A percentile compares a stretch with the other conserved stretches of the same genome.
phyloP scores from a whole-genome alignment of 2,888 invertebrate species.

The Clanis bilineata region DNA sequence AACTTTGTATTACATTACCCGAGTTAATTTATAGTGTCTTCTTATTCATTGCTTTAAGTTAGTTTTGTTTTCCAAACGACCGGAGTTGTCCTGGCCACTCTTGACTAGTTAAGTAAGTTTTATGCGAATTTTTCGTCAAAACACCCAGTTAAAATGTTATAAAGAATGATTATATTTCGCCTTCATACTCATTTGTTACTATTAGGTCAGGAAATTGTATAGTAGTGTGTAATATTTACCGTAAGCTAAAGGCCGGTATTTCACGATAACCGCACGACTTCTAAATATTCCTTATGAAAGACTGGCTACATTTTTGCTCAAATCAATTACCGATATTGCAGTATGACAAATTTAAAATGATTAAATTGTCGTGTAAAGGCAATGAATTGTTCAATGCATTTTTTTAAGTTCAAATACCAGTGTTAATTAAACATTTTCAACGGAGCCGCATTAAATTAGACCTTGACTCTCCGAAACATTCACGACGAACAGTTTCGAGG shows the following conservation, averaged over 20 bases:
- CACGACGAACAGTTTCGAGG: not conserved
- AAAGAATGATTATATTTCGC: not conserved
- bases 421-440: slow-evolving; percentile 8
- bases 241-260: not conserved
- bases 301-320: not conserved
- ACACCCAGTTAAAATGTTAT: not conserved
- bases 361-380: slow-evolving; percentile 4
- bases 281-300: slow-evolving; percentile 1
- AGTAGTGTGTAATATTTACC: not conserved
- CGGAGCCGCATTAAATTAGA: slow-evolving; percentile 7
- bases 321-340: not conserved
- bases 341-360: not conserved
- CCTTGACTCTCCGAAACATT: slow-evolving; percentile 13
- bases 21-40: slow-evolving; percentile 77
- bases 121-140: slow-evolving; percentile 19
- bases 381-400: not conserved
- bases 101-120: slow-evolving; percentile 46
- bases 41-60: slow-evolving; percentile 71
- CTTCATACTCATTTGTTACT: not conserved
- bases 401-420: not conserved
- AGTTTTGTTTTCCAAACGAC: slow-evolving; percentile 63
- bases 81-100: slow-evolving; percentile 50
- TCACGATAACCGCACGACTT: slow-evolving; percentile 5
- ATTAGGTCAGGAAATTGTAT: not conserved
- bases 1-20: slow-evolving; percentile 79